These are phyloP conservation scores for Ricordea florida DNA, from an alignment of 92 coral and sea anemone genomes.

Conservation along the genomic window DNA sequence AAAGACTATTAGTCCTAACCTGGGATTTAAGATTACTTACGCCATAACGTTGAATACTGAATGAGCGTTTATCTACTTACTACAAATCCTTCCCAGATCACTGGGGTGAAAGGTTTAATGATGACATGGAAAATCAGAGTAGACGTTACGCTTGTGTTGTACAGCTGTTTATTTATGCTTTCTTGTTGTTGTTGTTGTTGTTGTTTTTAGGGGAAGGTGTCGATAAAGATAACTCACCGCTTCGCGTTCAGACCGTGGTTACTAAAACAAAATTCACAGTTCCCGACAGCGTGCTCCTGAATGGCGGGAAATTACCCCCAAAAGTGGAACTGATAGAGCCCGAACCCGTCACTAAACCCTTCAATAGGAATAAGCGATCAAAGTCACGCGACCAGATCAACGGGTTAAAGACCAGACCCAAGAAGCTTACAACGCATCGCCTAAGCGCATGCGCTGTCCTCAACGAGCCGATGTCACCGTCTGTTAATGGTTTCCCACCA, in stretches of 20 bases:
- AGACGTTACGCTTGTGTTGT: neutral
- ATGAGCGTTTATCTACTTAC: too few relatives aligned
- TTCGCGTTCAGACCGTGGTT: constrained; percentile 89
- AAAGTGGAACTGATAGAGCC: constrained; percentile 42
- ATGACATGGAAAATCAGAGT: too few relatives aligned
- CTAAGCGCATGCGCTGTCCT: constrained; percentile 31
- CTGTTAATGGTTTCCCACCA: constrained; percentile 72
- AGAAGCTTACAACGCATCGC: constrained; percentile 60
- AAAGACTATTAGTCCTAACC: too few relatives aligned
- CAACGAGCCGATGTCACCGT: constrained; percentile 36
- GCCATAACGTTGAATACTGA: too few relatives aligned
- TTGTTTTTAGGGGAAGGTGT: constrained; percentile 75
- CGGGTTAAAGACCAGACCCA: constrained; percentile 63
- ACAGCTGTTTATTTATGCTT: too few relatives aligned
- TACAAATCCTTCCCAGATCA: too few relatives aligned
- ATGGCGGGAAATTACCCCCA: constrained; percentile 38
- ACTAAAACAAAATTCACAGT: constrained; percentile 97
- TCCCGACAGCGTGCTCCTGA: constrained; percentile 65
- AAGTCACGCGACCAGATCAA: constrained; percentile 74
- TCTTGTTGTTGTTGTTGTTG: neutral
- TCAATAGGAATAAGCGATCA: constrained; percentile 61
- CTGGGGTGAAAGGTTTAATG: too few relatives aligned
- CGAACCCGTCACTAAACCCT: constrained; percentile 39
- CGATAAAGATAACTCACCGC: constrained; percentile 81
- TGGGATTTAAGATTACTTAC: too few relatives aligned